Evolutionary conservation across 1,140 invertebrate genomes (phyloP), one percentile per base, ranked within the genome.

Genomic region (Lepidurus apus): DNA sequence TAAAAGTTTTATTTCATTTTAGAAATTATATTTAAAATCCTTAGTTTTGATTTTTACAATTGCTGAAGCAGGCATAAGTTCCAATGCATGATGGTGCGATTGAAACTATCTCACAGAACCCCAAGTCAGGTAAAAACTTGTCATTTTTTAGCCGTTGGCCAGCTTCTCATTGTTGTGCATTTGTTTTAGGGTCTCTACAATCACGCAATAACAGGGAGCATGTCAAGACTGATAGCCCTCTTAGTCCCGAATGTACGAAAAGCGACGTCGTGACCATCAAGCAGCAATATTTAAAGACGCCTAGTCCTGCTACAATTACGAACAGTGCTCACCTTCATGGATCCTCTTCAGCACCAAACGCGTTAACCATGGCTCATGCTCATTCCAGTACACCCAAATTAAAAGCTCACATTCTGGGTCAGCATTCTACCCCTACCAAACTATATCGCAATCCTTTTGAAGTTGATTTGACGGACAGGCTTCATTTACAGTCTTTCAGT

Each of bases 401-500:
- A 21, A 65, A 65, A 65, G 53, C 21, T 65, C 53, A 65, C 13
- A 21, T 21, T 65, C 7, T 65, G 7, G 53, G 53, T 7, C 53
- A 13, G 17, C 75, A 77, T 43, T 77, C 75, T 17, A 77, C 75
- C 1, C 75, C 75, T 26, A 79, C 74, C 0, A 42, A 44, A 5
- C 21, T 21, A 10, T 47, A 26, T 21, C 21, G 78, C 77, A 80
- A 80, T 43, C 79, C 79, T 8, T 80, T 80, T 74, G 79, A 80
- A 73, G 44, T 44, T 53, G 77, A 73, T 13, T 24, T 80, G 77
- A 74, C 76, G 8, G 76, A 78, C 78, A 45, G 47, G 5, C 75
- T 80, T 7, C 77, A 80, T 43, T 44, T 78, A n/a, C 53, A 77
- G 45, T 80, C 79, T 24, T 80, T 80, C 44, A 80, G 78, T 45